Percentiles rank a stretch among this genome's conserved stretches.
These are phyloP conservation scores for Notothenia rossii DNA, from an alignment of 2,113 vertebrate species.

Conservation along the genomic window DNA sequence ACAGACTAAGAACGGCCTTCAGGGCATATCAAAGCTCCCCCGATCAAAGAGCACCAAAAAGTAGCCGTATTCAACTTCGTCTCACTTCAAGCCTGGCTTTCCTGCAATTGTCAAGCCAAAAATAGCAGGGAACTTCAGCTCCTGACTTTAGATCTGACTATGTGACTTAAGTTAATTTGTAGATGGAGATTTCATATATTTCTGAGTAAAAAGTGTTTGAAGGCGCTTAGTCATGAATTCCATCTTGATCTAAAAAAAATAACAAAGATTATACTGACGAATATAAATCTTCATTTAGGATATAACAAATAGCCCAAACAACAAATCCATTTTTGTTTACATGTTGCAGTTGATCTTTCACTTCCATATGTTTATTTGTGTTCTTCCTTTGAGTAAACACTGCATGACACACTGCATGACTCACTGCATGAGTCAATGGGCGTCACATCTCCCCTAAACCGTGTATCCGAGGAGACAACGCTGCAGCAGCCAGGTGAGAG, in stretches of 20 bases:
- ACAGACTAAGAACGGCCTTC: conserved; percentile 15
- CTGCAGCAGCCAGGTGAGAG: conserved; percentile 37
- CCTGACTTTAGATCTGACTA: conserved; percentile 6
- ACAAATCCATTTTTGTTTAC: background rate
- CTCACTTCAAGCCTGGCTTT: conserved; percentile 29
- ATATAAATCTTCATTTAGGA: background rate
- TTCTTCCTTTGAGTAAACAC: conserved; percentile 22
- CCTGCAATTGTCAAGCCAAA: conserved; percentile 34
- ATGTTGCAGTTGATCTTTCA: background rate
- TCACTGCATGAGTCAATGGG: conserved; percentile 64
- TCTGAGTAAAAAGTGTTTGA: background rate
- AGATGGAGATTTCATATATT: background rate
- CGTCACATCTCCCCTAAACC: conserved; percentile 42
- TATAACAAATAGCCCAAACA: background rate
- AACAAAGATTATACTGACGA: too few species aligned
- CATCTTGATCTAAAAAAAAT: too few species aligned
- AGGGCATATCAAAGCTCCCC: conserved; percentile 42
- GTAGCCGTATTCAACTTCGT: conserved; percentile 18
- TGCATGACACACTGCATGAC: conserved; percentile 51
- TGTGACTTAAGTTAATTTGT: background rate
- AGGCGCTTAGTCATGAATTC: background rate
- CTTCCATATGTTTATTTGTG: conserved; percentile 32
- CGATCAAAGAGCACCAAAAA: conserved; percentile 67
- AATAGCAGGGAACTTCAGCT: conserved; percentile 31
- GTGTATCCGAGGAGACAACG: conserved; percentile 31